Evolutionary conservation across 2,888 invertebrate genomes (phyloP).

Genomic region (Patella ulyssiponensis): DNA sequence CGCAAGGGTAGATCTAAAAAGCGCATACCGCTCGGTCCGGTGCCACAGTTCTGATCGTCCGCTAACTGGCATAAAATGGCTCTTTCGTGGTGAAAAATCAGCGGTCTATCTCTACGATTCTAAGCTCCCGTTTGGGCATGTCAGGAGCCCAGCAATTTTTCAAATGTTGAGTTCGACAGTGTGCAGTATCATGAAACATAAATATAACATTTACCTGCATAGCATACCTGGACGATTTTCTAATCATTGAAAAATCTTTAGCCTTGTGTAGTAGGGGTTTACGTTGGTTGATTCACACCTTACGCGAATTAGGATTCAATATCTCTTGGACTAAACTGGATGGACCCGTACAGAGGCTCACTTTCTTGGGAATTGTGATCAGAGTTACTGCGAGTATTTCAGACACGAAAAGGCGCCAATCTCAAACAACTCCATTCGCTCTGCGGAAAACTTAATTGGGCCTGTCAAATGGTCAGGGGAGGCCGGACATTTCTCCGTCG

Average conservation of each 20-base stretch:
- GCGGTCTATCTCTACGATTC: slow-evolving; percentile 1
- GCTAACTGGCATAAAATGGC: slow-evolving; percentile 5
- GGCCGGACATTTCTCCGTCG: no score
- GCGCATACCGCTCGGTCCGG: not conserved
- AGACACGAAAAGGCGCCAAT: no score
- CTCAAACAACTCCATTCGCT: no score
- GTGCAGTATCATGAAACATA: slow-evolving; percentile 6
- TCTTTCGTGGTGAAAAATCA: not conserved
- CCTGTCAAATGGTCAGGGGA: no score
- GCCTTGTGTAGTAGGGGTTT: not conserved
- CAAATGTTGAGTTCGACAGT: slow-evolving; percentile 2
- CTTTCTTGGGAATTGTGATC: no score
- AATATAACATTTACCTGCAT: not conserved
- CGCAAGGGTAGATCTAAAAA: slow-evolving; percentile 1
- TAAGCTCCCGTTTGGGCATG: not conserved
- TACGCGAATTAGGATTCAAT: no score
- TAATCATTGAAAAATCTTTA: slow-evolving; percentile 6
- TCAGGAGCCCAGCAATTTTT: not conserved
- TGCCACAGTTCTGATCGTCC: not conserved
- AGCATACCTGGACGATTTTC: slow-evolving; percentile 12
- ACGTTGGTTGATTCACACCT: no score
- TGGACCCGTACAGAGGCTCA: no score
- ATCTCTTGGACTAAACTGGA: no score
- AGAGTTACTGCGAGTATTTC: no score
- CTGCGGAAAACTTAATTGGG: no score